Base-by-base conservation (phyloP, 2,888 invertebrate genomes). In the Drosophila histrio region DNA sequence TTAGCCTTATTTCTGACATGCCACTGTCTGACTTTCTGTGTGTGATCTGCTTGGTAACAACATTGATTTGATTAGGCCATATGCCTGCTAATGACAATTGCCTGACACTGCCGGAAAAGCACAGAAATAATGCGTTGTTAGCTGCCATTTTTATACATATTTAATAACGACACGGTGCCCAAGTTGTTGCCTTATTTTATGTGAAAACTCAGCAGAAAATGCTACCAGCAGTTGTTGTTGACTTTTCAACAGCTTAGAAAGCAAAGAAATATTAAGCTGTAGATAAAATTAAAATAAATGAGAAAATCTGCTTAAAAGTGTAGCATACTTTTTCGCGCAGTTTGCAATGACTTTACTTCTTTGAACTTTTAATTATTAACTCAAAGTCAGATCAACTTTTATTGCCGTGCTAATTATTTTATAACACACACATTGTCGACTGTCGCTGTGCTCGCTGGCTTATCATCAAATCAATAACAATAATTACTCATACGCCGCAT, bases 41-140 rank as follows among this genome's bases (percentile, higher is more conserved):
- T 61, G 36, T 56, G 43, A 49, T 36, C 32, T 52, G 50, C 28
- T 57, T 53, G n/a, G 65, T 46, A 76, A 71, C 43, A 43, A 28
- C 19, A 39, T 54, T 70, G 67, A 69, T 83, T 75, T 75, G 84
- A 80, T 69, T 72, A 72, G 67, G 46, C 71, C 86, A 77, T 82
- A 76, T 67, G 80, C 64, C 65, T 61, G 76, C 62, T 73, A 77
- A 77, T 77, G 73, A 77, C 63, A 71, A 67, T 61, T 39, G 59
- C 24, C 69, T 41, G 47, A 32, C 22, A 28, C 19, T 9, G 36
- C 22, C 38, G n/a, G 34, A 17, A 32, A 47, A 24, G 43, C 26
- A n/a, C 17, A 6, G n/a, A 24, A 11, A 43, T 43, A 56, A 57
- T 60, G 57, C 43, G 57, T 49, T 49, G 58, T 64, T 56, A 30